These are phyloP conservation scores for Brachionus sp. DNA, from an alignment of 1,140 invertebrate species.

Conservation along the genomic window DNA sequence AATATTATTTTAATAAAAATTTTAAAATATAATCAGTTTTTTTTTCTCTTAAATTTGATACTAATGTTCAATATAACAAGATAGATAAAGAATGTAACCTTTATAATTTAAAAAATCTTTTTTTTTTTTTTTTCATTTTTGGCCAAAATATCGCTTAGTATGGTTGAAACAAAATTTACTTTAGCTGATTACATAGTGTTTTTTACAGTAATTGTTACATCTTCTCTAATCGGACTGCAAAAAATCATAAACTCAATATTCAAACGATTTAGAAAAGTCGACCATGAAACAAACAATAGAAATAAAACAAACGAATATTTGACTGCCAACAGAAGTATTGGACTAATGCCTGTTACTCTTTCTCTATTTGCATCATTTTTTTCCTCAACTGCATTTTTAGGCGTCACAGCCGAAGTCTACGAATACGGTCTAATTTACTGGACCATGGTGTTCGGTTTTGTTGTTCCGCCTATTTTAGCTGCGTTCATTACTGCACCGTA, in stretches of 20 bases:
- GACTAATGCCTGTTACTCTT: conserved; percentile 47
- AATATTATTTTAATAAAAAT: too few relatives aligned
- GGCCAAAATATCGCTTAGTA: background rate
- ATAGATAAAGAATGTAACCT: too few relatives aligned
- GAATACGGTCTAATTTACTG: conserved; percentile 47
- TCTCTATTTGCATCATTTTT: conserved; percentile 68
- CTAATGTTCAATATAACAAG: too few relatives aligned
- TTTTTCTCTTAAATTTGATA: too few relatives aligned
- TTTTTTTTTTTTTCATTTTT: background rate
- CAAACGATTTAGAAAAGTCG: background rate
- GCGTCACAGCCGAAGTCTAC: conserved; percentile 80
- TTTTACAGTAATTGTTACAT: background rate
- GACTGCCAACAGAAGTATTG: background rate
- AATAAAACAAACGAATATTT: background rate
- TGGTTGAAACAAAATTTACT: background rate
- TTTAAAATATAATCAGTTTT: too few relatives aligned
- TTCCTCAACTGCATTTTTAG: conserved; percentile 80
- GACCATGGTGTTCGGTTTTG: background rate
- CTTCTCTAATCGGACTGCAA: background rate
- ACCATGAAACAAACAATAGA: background rate
- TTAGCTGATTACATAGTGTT: background rate
- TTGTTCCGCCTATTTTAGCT: conserved; percentile 70
- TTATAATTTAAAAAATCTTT: too few relatives aligned
- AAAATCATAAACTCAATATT: background rate
- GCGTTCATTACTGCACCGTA: conserved; percentile 79